Percentiles rank a stretch among this genome's conserved stretches.
These are phyloP conservation scores for Centropus unirufus DNA, from an alignment of 2,113 vertebrate genomes.

Conservation along the genomic window DNA sequence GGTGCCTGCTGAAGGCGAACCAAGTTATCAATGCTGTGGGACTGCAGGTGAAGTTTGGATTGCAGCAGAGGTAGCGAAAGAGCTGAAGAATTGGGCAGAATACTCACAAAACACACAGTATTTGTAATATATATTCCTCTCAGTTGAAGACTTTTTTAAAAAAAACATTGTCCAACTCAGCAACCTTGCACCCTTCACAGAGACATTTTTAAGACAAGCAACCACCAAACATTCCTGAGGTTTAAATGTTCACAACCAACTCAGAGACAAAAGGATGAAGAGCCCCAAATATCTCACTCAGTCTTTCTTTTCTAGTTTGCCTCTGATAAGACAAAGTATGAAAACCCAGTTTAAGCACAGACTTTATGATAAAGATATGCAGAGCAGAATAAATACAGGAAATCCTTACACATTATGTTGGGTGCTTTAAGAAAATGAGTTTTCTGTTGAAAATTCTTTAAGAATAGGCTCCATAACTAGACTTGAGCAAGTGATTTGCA, in stretches of 20 bases:
- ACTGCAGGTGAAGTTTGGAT: background rate
- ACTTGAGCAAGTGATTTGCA: background rate
- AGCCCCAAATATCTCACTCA: background rate
- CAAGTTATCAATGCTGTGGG: background rate
- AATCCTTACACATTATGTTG: background rate
- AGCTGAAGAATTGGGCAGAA: background rate
- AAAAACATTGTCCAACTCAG: background rate
- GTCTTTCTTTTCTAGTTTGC: background rate
- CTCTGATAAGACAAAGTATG: background rate
- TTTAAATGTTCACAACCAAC: background rate
- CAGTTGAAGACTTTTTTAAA: background rate
- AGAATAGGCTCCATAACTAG: background rate
- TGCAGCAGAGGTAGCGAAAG: background rate
- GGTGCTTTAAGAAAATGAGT: background rate
- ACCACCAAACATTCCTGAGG: background rate
- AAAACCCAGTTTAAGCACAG: background rate
- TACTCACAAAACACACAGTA: background rate
- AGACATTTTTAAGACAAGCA: background rate
- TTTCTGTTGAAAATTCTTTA: background rate
- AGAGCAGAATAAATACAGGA: background rate
- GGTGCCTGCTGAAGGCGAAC: background rate
- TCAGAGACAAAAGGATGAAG: background rate
- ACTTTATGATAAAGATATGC: background rate
- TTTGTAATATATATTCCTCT: background rate
- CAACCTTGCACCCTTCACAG: background rate